phyloP scores from a whole-genome alignment of 2,888 invertebrate species.

The Torymus auratus region DNA sequence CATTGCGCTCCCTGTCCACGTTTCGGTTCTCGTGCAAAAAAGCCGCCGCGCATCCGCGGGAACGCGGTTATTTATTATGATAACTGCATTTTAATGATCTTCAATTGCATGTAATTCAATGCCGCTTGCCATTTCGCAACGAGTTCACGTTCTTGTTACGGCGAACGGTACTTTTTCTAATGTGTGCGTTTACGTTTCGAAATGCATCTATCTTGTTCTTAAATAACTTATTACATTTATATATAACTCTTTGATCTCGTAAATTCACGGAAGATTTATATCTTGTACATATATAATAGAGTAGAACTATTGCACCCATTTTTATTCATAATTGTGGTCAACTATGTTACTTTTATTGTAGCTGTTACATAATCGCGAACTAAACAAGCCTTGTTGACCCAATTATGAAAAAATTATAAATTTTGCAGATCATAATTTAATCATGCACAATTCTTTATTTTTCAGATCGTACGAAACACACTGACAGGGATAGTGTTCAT shows the following conservation, averaged over 20 bases:
- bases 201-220: neutral
- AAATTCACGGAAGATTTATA: neutral
- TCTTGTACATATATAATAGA: too few species aligned
- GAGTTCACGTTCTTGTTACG: neutral
- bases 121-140: slow-evolving; percentile 18
- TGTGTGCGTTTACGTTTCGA: neutral
- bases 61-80: slow-evolving; percentile 28
- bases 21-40: too few species aligned
- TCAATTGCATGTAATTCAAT: slow-evolving; percentile 16
- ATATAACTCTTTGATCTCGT: too few species aligned
- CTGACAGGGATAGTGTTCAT: slow-evolving; percentile 63
- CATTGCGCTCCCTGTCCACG: too few species aligned
- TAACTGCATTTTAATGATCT: slow-evolving; percentile 30
- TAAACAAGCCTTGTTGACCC: too few species aligned
- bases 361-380: too few species aligned
- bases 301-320: too few species aligned
- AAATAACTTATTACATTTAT: neutral
- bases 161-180: neutral
- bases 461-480: slow-evolving; percentile 69
- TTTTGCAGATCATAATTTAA: neutral
- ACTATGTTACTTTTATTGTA: too few species aligned
- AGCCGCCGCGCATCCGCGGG: neutral
- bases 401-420: neutral
- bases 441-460: slow-evolving; percentile 19
- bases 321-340: too few species aligned